These are phyloP conservation scores for Saguinus imperator DNA, from an alignment of 2,113 vertebrate genomes.

Conservation along the genomic window DNA sequence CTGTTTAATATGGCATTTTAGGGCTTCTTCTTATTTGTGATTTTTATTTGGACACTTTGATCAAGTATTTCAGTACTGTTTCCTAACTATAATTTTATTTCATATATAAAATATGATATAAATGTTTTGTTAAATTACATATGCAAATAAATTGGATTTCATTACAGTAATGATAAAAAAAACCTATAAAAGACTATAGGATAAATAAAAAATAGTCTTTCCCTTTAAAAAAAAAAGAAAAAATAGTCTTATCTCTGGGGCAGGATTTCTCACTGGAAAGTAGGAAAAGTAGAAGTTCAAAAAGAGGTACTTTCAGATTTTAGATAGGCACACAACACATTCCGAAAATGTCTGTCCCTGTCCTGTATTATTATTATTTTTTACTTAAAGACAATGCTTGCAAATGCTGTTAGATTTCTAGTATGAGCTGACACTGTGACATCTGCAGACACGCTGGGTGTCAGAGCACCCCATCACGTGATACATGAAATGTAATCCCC, in stretches of 20 bases:
- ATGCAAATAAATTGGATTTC: too few relatives aligned
- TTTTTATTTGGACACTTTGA: too few relatives aligned
- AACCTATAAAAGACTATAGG: not conserved
- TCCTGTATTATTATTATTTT: not conserved
- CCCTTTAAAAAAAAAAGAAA: not conserved
- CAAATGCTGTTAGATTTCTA: constrained; percentile 43
- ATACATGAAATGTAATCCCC: constrained; percentile 38
- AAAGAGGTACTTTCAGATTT: constrained; percentile 41
- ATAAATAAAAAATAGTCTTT: constrained; percentile 17
- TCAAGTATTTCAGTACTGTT: too few relatives aligned
- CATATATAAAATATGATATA: too few relatives aligned
- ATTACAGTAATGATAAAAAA: not conserved
- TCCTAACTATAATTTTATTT: too few relatives aligned
- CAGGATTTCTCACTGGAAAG: constrained; percentile 42
- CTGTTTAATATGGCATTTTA: too few relatives aligned
- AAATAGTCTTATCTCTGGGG: not conserved
- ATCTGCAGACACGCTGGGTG: constrained; percentile 51
- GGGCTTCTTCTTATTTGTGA: too few relatives aligned
- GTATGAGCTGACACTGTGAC: constrained; percentile 48
- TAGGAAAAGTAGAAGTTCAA: not conserved
- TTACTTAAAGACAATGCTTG: not conserved
- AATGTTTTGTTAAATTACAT: too few relatives aligned
- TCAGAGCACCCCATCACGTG: constrained; percentile 53
- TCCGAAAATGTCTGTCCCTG: not conserved
- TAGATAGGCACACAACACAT: constrained; percentile 3